Evolutionary conservation across 2,797 vertebrate species (phyloP), one percentile per base, ranked within the genome.

Genomic region (Distichodus sexfasciatus): DNA sequence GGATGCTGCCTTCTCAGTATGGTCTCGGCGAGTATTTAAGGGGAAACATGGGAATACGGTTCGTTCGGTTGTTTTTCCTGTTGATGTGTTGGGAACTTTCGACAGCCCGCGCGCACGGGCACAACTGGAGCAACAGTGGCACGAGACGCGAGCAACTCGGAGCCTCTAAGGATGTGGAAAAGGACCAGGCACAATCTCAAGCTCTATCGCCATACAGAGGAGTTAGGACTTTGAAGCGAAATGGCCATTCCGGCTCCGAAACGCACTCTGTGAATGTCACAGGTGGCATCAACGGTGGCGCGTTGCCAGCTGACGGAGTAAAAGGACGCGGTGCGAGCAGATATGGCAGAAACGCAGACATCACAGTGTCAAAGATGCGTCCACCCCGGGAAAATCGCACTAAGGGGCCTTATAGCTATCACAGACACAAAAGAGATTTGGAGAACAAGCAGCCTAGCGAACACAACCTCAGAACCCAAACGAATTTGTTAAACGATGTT

Each of bases 51-150:
- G 75, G 58, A 29, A 36, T 26, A 6, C 48, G 51, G 4, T 21
- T 60, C 21, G 24, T 50, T 8, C 14, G 46, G 6, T 53, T 66
- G 2, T 47, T 74, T 53, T 69, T 48, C 66, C 38, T 69, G 68
- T 50, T 79, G 12, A 0, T 61, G 36, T 74, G 54, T 41, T 74
- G 41, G 46, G 68, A 72, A 69, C 71, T 76, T 59, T 61, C 48
- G 1, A 2, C 24, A 3, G 35, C 48, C 43, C 8, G 12, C 19
- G 2, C 29, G 1, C 21, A 1, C 31, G 6, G 23, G 11, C n/a
- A 5, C 26, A 40, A 14, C 15, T 47, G 33, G 2, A 61, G 48
- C 46, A 64, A 58, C 15, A 36, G 53, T 53, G 72, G 73, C 11
- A 64, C 69, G 63, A 71, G 73, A n/a, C 62, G 73, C 65, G 2